Base-by-base conservation (phyloP, 2,797 vertebrate genomes). In the Acrossocheilus wenchowensis region DNA sequence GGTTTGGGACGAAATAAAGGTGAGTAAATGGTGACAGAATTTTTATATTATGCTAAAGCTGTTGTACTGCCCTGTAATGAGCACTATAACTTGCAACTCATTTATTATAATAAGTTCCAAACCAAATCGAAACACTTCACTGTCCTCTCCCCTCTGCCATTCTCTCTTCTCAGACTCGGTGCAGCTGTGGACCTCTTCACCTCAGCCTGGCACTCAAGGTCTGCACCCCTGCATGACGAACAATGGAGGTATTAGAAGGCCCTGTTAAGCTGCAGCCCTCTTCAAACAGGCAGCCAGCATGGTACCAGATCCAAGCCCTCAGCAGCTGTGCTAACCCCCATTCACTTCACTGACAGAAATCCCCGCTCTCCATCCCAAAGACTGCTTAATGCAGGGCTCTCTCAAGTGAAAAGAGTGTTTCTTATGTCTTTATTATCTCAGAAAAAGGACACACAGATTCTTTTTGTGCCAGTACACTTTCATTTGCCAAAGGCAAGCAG, bases 211-310 rank as follows among this genome's bases (percentile, higher is more conserved):
- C 52, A 68, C 90, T 85, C 66, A 77, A 90, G 86, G 83, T 78
- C 87, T 75, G 74, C 86, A 85, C 86, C 71, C 84, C 82, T 81
- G 80, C 79, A 84, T 77, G 79, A 81, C 4, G 82, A 89, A 92
- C 91, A 91, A 92, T 87, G 75, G 87, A 81, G 82, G 89, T 86
- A 88, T 90, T 89, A 88, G 87, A 87, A 83, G 69, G 78, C 88
- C 50, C 85, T 88, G 82, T 90, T 90, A 91, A 90, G 90, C 82
- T 82, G 90, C 87, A 91, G 89, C 78, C 86, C 88, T 90, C 88
- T 90, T 91, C 90, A 91, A 89, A 91, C 89, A 91, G 84, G 75
- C 88, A 90, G 82, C 87, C 91, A 91, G 90, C 90, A 90, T 90
- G 90, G 83, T 86, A 87, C 75, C 89, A 90, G 83, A 89, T 89